A percentile compares a stretch with the other conserved stretches of the same genome.
These are phyloP conservation scores for Prenolepis imparis DNA, from an alignment of 2,888 invertebrate genomes.

Conservation along the genomic window DNA sequence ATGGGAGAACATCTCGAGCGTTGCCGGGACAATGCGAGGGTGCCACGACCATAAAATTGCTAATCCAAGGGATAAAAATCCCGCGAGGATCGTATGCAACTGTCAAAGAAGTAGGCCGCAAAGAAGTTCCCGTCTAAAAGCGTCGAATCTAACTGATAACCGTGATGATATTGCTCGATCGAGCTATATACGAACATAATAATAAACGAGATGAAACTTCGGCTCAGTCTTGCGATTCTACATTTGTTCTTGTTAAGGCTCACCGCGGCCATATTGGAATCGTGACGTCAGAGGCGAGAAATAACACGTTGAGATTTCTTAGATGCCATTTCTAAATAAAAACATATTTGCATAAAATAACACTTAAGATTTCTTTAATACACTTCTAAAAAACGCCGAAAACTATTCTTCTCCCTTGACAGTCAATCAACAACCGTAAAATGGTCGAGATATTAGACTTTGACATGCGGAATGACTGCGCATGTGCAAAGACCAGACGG, in stretches of 20 bases:
- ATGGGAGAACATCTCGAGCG: not conserved
- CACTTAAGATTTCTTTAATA: no score
- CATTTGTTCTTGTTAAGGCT: not conserved
- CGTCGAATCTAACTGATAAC: conserved; percentile 40
- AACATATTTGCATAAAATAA: no score
- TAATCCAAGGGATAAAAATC: conserved; percentile 7
- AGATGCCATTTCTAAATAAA: no score
- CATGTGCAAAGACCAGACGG: no score
- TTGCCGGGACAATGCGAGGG: not conserved
- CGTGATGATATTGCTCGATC: not conserved
- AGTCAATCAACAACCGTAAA: no score
- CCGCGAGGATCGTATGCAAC: not conserved
- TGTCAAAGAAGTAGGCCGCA: conserved; percentile 3
- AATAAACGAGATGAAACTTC: conserved; percentile 2
- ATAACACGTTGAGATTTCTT: no score
- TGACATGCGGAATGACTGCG: no score
- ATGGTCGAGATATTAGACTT: no score
- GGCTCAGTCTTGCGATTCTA: not conserved
- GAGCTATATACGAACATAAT: conserved; percentile 11
- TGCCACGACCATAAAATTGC: conserved; percentile 31
- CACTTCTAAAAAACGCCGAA: no score
- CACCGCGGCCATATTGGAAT: no score
- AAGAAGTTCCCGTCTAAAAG: not conserved
- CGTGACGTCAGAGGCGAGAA: no score
- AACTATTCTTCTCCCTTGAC: no score